These are phyloP conservation scores for Heteromurus nitidus DNA, from an alignment of 2,888 invertebrate species.

Conservation along the genomic window DNA sequence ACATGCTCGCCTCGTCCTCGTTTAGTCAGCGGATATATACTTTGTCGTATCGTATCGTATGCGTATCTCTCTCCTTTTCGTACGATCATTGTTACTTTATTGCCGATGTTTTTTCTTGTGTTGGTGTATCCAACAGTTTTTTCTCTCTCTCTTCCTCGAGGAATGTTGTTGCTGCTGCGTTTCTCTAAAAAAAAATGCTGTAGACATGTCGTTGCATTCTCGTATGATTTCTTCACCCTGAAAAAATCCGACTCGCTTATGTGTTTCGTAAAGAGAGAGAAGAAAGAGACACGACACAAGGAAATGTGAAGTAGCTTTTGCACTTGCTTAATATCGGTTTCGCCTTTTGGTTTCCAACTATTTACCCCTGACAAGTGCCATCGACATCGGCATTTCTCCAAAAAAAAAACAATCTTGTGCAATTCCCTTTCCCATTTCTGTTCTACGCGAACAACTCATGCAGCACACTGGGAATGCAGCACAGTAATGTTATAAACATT, in stretches of 20 bases:
- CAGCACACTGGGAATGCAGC: too few species aligned
- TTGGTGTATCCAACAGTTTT: too few species aligned
- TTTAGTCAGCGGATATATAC: too few species aligned
- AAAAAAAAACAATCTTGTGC: constrained; percentile 3
- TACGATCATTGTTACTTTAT: not conserved
- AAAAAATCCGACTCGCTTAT: too few species aligned
- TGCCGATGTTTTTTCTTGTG: not conserved
- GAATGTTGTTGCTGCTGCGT: constrained; percentile 40
- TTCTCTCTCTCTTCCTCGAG: not conserved
- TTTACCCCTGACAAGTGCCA: constrained; percentile 24
- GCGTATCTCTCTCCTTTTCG: too few species aligned
- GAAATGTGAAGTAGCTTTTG: constrained; percentile 24
- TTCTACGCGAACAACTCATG: too few species aligned
- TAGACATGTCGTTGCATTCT: not conserved
- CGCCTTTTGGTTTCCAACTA: constrained; percentile 15
- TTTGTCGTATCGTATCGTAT: too few species aligned
- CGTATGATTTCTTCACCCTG: constrained; percentile 27
- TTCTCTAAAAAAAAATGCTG: constrained; percentile 8
- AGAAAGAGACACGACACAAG: not conserved
- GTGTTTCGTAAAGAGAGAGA: not conserved
- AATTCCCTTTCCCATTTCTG: not conserved
- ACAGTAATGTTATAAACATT: too few species aligned
- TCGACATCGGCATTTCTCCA: constrained; percentile 4
- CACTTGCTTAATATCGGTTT: constrained; percentile 22
- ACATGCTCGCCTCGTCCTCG: constrained; percentile 8